phyloP scores from a whole-genome alignment of 2,797 vertebrate species.

The Hephaestus fuliginosus region DNA sequence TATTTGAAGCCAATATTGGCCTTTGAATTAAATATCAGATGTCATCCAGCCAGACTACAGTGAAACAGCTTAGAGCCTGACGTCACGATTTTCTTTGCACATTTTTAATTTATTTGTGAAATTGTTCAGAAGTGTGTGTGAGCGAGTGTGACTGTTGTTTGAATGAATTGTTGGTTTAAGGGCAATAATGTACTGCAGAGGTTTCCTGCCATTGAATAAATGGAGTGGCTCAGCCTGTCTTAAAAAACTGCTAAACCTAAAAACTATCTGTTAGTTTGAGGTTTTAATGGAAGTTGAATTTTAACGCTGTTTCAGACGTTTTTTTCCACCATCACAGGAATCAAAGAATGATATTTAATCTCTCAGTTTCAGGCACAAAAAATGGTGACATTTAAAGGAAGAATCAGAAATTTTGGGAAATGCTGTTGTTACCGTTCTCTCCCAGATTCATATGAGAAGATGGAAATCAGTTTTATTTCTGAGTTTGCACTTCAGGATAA shows the following conservation, averaged over 20 bases:
- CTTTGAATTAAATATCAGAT: conserved; percentile 8
- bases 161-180: conserved; percentile 27
- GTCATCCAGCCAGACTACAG: conserved; percentile 20
- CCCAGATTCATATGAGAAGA: not conserved
- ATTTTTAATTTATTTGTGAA: conserved; percentile 53
- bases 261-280: not conserved
- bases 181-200: conserved; percentile 47
- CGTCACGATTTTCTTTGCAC: conserved; percentile 45
- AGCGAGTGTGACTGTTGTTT: conserved; percentile 3
- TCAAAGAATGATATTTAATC: not conserved
- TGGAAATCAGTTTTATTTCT: not conserved
- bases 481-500: not conserved
- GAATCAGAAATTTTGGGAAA: not conserved
- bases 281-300: not conserved
- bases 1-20: not conserved
- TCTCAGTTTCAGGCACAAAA: not conserved
- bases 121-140: conserved; percentile 6
- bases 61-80: conserved; percentile 21
- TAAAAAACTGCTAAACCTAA: conserved; percentile 7
- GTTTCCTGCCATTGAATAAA: not conserved
- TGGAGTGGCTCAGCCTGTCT: not conserved
- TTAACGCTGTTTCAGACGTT: not conserved
- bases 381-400: not conserved
- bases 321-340: no score
- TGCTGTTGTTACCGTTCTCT: not conserved